Percentiles rank a stretch among this genome's conserved stretches.
Conservation (phyloP, 1,140 invertebrate species). For the Venturia canescens region DNA sequence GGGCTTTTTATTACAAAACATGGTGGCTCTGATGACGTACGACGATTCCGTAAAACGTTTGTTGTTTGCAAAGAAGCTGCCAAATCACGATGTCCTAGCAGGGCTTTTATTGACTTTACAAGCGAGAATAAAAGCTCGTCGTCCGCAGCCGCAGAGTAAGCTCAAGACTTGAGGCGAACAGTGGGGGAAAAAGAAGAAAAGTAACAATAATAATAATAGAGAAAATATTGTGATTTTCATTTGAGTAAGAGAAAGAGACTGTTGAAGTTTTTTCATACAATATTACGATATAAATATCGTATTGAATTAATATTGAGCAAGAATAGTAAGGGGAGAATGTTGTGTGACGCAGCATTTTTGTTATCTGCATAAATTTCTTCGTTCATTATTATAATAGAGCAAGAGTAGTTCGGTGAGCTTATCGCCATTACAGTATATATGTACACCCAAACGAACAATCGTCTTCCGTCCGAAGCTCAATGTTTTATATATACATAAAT, state of each 20-base stretch:
- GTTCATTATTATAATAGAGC: slow-evolving; percentile 5
- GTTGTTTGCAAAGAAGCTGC: slow-evolving; percentile 92
- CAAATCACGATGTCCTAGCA: slow-evolving; percentile 92
- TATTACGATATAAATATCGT: slow-evolving; percentile 23
- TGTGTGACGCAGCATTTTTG: slow-evolving; percentile 4
- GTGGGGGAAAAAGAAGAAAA: neutral
- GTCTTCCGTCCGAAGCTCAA: slow-evolving; percentile 36
- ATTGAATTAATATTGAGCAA: slow-evolving; percentile 28
- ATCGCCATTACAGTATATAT: slow-evolving; percentile 37
- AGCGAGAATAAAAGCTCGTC: slow-evolving; percentile 84
- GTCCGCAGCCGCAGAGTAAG: slow-evolving; percentile 69
- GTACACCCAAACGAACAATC: slow-evolving; percentile 1
- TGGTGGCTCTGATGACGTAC: slow-evolving; percentile 94
- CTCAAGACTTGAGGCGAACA: slow-evolving; percentile 60
- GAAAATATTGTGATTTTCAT: slow-evolving; percentile 45
- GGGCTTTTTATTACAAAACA: slow-evolving; percentile 93
- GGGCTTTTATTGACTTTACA: slow-evolving; percentile 89
- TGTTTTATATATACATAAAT: slow-evolving; percentile 30
- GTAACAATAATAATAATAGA: slow-evolving; percentile 10
- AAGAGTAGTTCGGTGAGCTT: slow-evolving; percentile 30
- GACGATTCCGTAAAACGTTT: slow-evolving; percentile 93
- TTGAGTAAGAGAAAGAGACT: slow-evolving; percentile 28
- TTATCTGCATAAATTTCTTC: neutral
- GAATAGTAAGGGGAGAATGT: neutral
- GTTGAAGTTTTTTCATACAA: neutral